phyloP scores from a whole-genome alignment of 2,888 invertebrate species.

The Nymphalis c-album region DNA sequence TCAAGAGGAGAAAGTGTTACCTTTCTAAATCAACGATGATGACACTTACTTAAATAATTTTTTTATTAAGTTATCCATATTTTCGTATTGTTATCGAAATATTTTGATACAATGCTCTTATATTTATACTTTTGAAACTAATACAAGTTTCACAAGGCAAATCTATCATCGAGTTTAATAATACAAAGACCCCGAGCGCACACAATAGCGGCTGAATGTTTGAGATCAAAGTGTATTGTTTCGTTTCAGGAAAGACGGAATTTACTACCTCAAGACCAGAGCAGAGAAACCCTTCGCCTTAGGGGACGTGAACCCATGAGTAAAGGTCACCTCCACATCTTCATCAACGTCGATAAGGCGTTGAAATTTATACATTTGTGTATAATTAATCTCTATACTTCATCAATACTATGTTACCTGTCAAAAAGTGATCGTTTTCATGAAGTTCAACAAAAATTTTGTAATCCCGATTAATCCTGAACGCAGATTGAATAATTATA shows the following conservation, averaged over 20 bases:
- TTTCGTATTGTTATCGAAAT: no score
- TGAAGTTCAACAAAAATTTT: no score
- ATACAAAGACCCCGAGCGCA: conserved; percentile 19
- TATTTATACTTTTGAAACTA: neutral
- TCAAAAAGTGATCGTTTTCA: neutral
- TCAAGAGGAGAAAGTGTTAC: no score
- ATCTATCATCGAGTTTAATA: conserved; percentile 18
- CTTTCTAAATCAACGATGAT: no score
- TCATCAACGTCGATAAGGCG: neutral
- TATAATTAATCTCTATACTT: neutral
- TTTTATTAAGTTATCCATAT: no score
- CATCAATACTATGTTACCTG: no score
- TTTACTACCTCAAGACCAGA: conserved; percentile 80
- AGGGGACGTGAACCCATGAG: conserved; percentile 56
- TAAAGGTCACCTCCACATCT: conserved; percentile 4
- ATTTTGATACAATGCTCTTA: no score
- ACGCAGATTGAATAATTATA: no score
- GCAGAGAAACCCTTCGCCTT: conserved; percentile 77
- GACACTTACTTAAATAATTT: no score
- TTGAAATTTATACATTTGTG: neutral
- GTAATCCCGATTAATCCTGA: no score
- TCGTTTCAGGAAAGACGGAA: conserved; percentile 78
- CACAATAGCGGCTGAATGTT: conserved; percentile 24
- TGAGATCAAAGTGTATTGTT: conserved; percentile 53
- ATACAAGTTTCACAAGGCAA: neutral